Percentiles rank a stretch among this genome's conserved stretches.
These are phyloP conservation scores for Zonitis immaculata DNA, from an alignment of 2,888 invertebrate species.

Conservation along the genomic window DNA sequence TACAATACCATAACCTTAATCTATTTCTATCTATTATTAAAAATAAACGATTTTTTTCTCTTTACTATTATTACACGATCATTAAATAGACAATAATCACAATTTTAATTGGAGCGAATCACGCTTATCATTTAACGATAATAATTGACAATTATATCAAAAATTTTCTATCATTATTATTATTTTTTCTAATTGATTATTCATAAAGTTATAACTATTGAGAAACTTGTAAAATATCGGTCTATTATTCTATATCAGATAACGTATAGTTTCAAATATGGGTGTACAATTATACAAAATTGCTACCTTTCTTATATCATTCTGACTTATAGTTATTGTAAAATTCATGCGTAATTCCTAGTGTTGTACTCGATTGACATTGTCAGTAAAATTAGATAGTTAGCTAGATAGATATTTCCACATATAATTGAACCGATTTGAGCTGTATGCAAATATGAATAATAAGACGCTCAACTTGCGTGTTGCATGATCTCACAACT, in stretches of 20 bases:
- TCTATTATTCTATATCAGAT: conserved; percentile 13
- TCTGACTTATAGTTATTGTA: conserved; percentile 7
- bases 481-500: not conserved
- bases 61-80: conserved; percentile 11
- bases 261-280: no score
- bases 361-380: conserved; percentile 16
- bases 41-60: not conserved
- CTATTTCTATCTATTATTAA: not conserved
- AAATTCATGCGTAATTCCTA: conserved; percentile 15
- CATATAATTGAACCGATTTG: no score
- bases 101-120: conserved; percentile 34
- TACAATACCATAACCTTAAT: conserved; percentile 15
- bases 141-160: no score
- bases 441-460: no score
- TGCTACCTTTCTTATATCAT: conserved; percentile 9
- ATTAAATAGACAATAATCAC: conserved; percentile 22
- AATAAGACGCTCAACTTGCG: no score
- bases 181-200: no score
- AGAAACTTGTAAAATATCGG: conserved; percentile 21
- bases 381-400: not conserved
- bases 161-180: no score
- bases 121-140: conserved; percentile 17
- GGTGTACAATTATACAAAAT: conserved; percentile 16
- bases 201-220: conserved; percentile 25
- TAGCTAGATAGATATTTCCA: not conserved